Evolutionary conservation across 2,797 vertebrate species (phyloP), one percentile per base, ranked within the genome.

Genomic region (Pseudomugil tenellus): DNA sequence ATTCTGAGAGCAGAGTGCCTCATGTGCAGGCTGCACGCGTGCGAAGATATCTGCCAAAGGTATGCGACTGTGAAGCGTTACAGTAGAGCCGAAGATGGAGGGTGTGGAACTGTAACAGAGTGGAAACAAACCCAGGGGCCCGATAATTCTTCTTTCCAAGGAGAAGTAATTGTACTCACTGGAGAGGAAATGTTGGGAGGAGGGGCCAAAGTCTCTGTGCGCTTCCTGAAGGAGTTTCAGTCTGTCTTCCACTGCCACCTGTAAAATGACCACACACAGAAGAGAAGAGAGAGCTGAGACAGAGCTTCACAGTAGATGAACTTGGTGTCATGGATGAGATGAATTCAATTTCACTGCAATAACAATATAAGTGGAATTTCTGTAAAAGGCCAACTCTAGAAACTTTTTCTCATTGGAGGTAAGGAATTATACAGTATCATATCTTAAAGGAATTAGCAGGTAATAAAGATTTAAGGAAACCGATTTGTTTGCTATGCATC

Each of bases 111-210:
- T 14, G 32, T 39, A 74, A 63, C 26, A 37, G 41, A 61, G 65
- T 56, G 56, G 52, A 70, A 79, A 63, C 51, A 51, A 72, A 62
- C 29, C 34, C 34, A 63, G 56, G 23, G 31, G 8, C 41, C 13
- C 3, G 34, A 60, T 61, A 46, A 17, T 41, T 63, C 52, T 58
- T 28, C 32, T 67, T 67, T 21, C 53, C 37, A 9, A 14, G 13
- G 57, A 79, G 34, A 60, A 3, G 41, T 63, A 63, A 74, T 54
- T 69, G 37, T 85, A 95, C 98, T 95, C 93, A 99, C 98, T 96
- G 79, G 96, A 98, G 81, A 99, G 95, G 88, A 99, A 99, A 90
- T 98, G 96, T 83, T 99, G 97, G 25, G 98, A 98, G 53, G 96
- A 93, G 46, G 97, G 97, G 71, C 96, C 98, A 75, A 98, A 98